phyloP scores from a whole-genome alignment of 2,113 vertebrate genomes.

The Paramisgurnus dabryanus region DNA sequence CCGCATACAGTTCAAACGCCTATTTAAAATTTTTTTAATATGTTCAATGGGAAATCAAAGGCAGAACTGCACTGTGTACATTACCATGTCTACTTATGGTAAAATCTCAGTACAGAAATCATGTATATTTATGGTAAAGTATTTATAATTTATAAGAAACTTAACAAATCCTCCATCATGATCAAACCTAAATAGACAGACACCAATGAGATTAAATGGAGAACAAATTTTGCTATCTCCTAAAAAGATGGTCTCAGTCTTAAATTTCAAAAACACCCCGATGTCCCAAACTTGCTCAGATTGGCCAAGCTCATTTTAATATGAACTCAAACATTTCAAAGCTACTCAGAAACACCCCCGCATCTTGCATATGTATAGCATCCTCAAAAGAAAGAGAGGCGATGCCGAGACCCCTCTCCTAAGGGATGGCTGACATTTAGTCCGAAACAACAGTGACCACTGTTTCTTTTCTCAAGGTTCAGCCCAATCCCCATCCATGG shows the following conservation, averaged over 20 bases:
- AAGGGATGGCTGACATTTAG: conserved; percentile 63
- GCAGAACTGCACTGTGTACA: conserved; percentile 40
- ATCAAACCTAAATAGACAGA: conserved; percentile 5
- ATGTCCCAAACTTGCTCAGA: too few species aligned
- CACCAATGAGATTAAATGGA: too few species aligned
- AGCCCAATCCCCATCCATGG: conserved; percentile 51
- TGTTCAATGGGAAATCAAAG: conserved; percentile 16
- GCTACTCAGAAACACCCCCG: too few species aligned
- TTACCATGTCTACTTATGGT: conserved; percentile 43
- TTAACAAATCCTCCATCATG: conserved; percentile 27
- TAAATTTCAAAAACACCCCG: too few species aligned
- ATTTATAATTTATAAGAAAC: conserved; percentile 49
- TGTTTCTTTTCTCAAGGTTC: conserved; percentile 55
- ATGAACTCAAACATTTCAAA: too few species aligned
- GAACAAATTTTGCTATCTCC: too few species aligned
- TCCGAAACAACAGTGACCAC: conserved; percentile 60
- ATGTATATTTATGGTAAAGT: conserved; percentile 52
- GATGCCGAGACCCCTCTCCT: neutral
- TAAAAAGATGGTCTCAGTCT: too few species aligned
- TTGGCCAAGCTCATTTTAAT: too few species aligned
- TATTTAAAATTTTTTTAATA: conserved; percentile 15
- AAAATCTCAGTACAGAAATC: conserved; percentile 44
- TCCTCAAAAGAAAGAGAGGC: neutral
- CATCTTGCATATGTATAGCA: too few species aligned
- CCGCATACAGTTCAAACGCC: conserved; percentile 29